Base-by-base conservation (phyloP, 1,140 invertebrate species). In the Aleiodes sp. region DNA sequence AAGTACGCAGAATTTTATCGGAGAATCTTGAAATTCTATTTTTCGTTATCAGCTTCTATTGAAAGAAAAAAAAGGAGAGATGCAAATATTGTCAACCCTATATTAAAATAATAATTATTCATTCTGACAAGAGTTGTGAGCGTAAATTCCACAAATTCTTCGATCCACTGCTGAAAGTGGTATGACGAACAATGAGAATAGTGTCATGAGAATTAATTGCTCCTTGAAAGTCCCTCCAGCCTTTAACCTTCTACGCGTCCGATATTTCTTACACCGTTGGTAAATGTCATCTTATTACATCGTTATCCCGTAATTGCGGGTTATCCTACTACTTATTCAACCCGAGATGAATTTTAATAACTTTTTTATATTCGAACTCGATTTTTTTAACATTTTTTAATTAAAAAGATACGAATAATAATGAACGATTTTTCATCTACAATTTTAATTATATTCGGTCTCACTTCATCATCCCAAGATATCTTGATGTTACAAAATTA, bases 141-240 rank as follows among this genome's bases (percentile, higher is more conserved):
- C 64, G 35, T n/a, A 70, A 70, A 73, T 73, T 73, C 71, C 64
- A 37, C 14, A 73, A 65, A 73, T 73, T 73, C 71, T 64, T 73
- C 60, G 64, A 73, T 70, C 59, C 68, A n/a, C 7, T 63, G 31
- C 43, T 31, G 39, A 29, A 24, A 14, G 57, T 41, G 64, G 39
- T 73, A 70, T 73, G 71, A 67, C 67, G 57, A 70, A 66, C 56
- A 72, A 66, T 33, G 35, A 39, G 35, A 65, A 60, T 63, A 62
- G 62, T 39, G 29, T 46, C 21, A 39, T 37, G 19, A 39, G 59
- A 70, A 72, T 73, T 70, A 73, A 73, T 73, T 69, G 41, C 59
- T 46, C 63, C 68, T 65, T 70, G 60, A 70, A 62, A 56, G 12
- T 43, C n/a, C 9, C 28, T 41, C 19, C 24, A 10, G 24, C 24